These are phyloP conservation scores for Machimus atricapillus DNA, from an alignment of 2,888 invertebrate species.

Conservation along the genomic window DNA sequence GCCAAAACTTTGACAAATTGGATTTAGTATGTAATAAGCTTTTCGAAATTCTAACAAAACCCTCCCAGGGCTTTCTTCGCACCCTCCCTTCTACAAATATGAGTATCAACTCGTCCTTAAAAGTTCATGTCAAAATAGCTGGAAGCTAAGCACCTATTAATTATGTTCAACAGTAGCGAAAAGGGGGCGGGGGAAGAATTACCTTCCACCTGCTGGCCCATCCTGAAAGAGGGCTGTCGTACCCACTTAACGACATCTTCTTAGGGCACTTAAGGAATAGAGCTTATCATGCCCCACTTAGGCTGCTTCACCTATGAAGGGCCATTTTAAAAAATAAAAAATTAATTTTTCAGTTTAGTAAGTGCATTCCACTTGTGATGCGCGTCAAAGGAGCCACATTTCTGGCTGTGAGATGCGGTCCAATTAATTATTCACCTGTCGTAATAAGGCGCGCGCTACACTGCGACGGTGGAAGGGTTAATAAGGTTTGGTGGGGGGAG, in stretches of 20 bases:
- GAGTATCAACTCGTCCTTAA: not conserved
- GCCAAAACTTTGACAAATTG: not conserved
- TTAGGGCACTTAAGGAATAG: not conserved
- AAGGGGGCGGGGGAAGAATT: not conserved
- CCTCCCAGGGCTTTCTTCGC: not conserved
- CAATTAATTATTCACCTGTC: conserved; percentile 29
- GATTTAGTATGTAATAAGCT: not conserved
- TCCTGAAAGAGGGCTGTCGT: not conserved
- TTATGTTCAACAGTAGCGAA: not conserved
- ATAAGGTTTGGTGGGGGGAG: too few relatives aligned
- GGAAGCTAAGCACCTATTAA: not conserved
- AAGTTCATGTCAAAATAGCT: not conserved
- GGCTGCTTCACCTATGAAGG: not conserved
- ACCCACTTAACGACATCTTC: not conserved
- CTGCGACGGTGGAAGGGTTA: not conserved
- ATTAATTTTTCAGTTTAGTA: not conserved
- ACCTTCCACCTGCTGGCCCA: not conserved
- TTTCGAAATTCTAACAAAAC: not conserved
- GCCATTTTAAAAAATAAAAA: not conserved
- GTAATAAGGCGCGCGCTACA: not conserved
- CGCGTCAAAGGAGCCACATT: not conserved
- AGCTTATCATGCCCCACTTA: not conserved
- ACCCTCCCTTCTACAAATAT: not conserved
- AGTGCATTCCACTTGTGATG: not conserved
- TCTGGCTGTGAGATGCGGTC: not conserved